Evolutionary conservation across 2,797 vertebrate genomes (phyloP).

Genomic region (Gorsachius magnificus): DNA sequence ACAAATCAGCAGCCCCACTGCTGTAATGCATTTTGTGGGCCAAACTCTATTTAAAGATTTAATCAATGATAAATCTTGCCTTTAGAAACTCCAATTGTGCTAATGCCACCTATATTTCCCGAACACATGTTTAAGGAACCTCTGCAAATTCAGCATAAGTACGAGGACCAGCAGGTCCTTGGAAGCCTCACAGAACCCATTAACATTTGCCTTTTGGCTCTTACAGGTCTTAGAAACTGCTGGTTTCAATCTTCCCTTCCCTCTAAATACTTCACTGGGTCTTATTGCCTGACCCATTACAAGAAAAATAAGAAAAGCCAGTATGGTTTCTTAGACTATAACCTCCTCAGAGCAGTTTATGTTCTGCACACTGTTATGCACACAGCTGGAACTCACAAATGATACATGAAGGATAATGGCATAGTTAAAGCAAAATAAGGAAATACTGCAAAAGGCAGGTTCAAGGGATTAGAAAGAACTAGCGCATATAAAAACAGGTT

Average conservation of each 20-base stretch:
- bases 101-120: slow-evolving; percentile 50
- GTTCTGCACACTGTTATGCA: slow-evolving; percentile 25
- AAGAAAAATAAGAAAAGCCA: slow-evolving; percentile 58
- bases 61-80: slow-evolving; percentile 18
- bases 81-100: slow-evolving; percentile 10
- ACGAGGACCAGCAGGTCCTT: slow-evolving; percentile 56
- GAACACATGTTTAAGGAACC: slow-evolving; percentile 38
- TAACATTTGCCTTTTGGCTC: slow-evolving; percentile 57
- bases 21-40: background rate
- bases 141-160: slow-evolving; percentile 49
- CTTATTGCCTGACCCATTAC: slow-evolving; percentile 45
- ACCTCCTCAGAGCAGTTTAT: slow-evolving; percentile 18
- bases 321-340: slow-evolving; percentile 45
- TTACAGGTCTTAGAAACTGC: slow-evolving; percentile 13
- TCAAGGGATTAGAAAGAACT: slow-evolving; percentile 33
- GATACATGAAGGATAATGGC: slow-evolving; percentile 35
- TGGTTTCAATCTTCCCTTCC: slow-evolving; percentile 44
- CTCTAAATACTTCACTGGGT: slow-evolving; percentile 48
- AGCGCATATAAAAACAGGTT: slow-evolving; percentile 3
- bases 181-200: slow-evolving; percentile 58
- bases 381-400: slow-evolving; percentile 58
- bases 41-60: background rate
- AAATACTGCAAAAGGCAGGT: slow-evolving; percentile 13
- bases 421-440: slow-evolving; percentile 42
- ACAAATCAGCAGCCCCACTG: background rate